Evolutionary conservation across 2,888 invertebrate species (phyloP).

Genomic region (Pegoplata infirma): DNA sequence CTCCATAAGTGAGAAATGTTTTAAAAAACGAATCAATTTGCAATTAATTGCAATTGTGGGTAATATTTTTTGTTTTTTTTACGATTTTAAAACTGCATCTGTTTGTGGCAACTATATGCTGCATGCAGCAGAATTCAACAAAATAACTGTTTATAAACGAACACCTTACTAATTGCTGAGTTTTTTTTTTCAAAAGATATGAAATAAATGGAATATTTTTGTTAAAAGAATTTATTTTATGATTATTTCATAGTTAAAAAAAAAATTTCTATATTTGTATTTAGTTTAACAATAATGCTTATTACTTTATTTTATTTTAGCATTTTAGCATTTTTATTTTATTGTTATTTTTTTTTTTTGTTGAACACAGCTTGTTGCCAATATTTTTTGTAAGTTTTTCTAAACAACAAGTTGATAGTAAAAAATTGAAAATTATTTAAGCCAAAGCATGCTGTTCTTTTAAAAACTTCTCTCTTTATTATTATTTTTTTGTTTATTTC

Average conservation of each 20-base stretch:
- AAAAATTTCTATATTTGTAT: conserved; percentile 1
- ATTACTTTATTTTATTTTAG: conserved; percentile 12
- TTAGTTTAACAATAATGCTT: conserved; percentile 36
- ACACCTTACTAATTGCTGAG: conserved; percentile 40
- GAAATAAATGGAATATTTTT: conserved; percentile 34
- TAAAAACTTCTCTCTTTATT: conserved; percentile 31
- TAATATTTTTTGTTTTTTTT: conserved; percentile 15
- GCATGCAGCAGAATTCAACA: neutral
- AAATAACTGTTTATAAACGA: conserved; percentile 43
- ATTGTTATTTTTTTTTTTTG: neutral
- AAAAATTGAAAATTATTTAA: conserved; percentile 55
- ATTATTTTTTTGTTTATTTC: conserved; percentile 31
- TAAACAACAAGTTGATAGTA: conserved; percentile 32
- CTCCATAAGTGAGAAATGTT: conserved; percentile 41
- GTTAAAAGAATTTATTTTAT: conserved; percentile 24
- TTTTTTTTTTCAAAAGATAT: conserved; percentile 27
- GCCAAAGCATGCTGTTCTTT: conserved; percentile 46
- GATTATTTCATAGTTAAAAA: conserved; percentile 26
- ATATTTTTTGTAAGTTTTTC: conserved; percentile 40
- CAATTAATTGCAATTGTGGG: conserved; percentile 59
- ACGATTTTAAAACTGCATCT: conserved; percentile 22
- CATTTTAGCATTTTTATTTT: conserved; percentile 21
- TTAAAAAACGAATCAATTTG: conserved; percentile 52
- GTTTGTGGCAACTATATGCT: neutral
- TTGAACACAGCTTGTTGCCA: conserved; percentile 47